Conservation (phyloP, 2,113 vertebrate species). For the Pedetes capensis region DNA sequence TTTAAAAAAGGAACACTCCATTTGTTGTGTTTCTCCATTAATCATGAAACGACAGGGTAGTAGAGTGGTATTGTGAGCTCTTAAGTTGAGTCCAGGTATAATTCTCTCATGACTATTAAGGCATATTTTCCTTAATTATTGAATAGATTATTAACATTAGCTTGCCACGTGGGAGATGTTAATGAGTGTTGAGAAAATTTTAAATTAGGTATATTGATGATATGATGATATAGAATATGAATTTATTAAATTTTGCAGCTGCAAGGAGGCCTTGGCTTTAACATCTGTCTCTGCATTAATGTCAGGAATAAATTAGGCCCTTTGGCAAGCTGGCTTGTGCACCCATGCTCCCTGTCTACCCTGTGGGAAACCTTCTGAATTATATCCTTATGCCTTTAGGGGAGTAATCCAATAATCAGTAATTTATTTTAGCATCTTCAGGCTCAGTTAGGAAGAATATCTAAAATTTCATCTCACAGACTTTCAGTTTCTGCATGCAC, state of each 20-base stretch:
- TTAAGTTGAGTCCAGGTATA: not conserved
- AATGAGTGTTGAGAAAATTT: constrained; percentile 34
- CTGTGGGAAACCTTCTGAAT: not conserved
- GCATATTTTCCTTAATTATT: not conserved
- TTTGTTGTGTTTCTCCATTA: not conserved
- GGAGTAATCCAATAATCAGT: not conserved
- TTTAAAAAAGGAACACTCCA: not conserved
- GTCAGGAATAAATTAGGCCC: not conserved
- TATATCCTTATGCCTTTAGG: not conserved
- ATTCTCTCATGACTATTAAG: not conserved
- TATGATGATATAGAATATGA: not conserved
- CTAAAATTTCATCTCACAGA: not conserved
- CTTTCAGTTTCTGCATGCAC: not conserved
- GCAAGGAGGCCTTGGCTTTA: not conserved
- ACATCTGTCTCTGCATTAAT: not conserved
- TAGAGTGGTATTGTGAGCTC: not conserved
- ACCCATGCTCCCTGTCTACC: not conserved
- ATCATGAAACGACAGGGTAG: not conserved
- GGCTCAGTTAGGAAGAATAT: not conserved
- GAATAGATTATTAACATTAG: constrained; percentile 28
- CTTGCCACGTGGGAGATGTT: constrained; percentile 3
- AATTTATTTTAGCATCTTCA: constrained; percentile 37
- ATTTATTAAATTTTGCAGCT: constrained; percentile 10
- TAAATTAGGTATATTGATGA: constrained; percentile 39
- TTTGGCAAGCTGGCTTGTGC: not conserved